phyloP scores from a whole-genome alignment of 1,140 invertebrate species.

The Patella vulgata region DNA sequence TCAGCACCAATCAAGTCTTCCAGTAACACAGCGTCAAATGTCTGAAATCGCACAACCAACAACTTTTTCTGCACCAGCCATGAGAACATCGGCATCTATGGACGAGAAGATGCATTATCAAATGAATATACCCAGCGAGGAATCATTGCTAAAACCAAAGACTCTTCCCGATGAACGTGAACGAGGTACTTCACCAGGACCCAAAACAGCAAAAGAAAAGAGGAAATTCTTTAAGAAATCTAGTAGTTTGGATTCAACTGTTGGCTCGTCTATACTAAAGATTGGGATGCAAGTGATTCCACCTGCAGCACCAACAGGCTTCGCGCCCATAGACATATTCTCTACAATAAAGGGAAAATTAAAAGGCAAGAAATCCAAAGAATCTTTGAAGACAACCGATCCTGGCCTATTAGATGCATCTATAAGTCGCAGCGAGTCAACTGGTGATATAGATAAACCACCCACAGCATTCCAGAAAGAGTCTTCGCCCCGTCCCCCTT shows the following conservation, averaged over 20 bases:
- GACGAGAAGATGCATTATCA: slow-evolving; percentile 32
- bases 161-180: no score
- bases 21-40: slow-evolving; percentile 10
- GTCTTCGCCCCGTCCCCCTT: slow-evolving; percentile 19
- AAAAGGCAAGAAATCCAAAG: slow-evolving; percentile 23
- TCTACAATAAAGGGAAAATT: slow-evolving; percentile 35
- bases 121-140: not conserved
- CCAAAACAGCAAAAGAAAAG: slow-evolving; percentile 35
- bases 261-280: slow-evolving; percentile 29
- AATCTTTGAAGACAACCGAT: slow-evolving; percentile 1
- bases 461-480: slow-evolving; percentile 20
- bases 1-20: slow-evolving; percentile 6
- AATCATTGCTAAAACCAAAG: no score
- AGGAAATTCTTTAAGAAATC: slow-evolving; percentile 38
- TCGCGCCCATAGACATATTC: slow-evolving; percentile 37
- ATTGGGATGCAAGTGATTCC: slow-evolving; percentile 24
- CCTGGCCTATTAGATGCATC: not conserved
- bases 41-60: slow-evolving; percentile 19
- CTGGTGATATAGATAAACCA: not conserved
- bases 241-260: slow-evolving; percentile 33
- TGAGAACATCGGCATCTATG: slow-evolving; percentile 28
- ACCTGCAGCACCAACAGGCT: slow-evolving; percentile 31
- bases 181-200: not conserved
- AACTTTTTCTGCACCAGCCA: not conserved
- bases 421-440: not conserved